Conservation (phyloP, 2,888 invertebrate species). For the Nesidiocoris tenuis region DNA sequence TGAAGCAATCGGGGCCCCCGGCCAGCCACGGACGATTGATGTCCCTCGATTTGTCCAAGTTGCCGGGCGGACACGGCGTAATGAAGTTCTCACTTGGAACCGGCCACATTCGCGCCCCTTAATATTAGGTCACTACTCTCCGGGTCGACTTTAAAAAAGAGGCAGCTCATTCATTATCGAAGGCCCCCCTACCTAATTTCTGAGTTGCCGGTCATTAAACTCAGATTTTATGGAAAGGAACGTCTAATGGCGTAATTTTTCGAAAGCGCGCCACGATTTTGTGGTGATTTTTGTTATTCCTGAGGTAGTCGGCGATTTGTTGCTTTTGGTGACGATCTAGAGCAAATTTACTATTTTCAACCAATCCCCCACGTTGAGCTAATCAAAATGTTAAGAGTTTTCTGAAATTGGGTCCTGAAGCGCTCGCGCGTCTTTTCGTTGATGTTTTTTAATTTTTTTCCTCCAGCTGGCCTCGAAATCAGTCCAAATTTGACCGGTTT, state of each 20-base stretch:
- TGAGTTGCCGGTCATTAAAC: slow-evolving; percentile 22
- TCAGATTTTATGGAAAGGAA: background rate
- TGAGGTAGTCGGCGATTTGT: no score
- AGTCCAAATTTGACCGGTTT: no score
- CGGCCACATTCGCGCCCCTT: slow-evolving; percentile 28
- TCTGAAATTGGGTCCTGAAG: no score
- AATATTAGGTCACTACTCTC: slow-evolving; percentile 32
- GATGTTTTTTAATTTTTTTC: no score
- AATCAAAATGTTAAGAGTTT: no score
- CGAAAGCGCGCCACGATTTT: no score
- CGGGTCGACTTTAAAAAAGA: background rate
- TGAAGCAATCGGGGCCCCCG: background rate
- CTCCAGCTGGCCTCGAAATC: no score
- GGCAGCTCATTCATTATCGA: background rate
- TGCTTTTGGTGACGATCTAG: no score
- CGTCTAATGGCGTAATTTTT: slow-evolving; percentile 28
- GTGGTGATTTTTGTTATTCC: no score
- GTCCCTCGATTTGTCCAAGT: slow-evolving; percentile 23
- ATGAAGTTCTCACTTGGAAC: slow-evolving; percentile 30
- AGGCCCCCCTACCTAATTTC: slow-evolving; percentile 10
- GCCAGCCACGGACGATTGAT: slow-evolving; percentile 17
- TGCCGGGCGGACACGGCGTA: slow-evolving; percentile 5
- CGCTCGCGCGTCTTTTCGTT: no score
- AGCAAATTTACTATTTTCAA: no score
- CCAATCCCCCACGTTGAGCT: no score